Conservation (phyloP, 53 echinoderm and acorn worm species). For the Temnopleurus reevesii region DNA sequence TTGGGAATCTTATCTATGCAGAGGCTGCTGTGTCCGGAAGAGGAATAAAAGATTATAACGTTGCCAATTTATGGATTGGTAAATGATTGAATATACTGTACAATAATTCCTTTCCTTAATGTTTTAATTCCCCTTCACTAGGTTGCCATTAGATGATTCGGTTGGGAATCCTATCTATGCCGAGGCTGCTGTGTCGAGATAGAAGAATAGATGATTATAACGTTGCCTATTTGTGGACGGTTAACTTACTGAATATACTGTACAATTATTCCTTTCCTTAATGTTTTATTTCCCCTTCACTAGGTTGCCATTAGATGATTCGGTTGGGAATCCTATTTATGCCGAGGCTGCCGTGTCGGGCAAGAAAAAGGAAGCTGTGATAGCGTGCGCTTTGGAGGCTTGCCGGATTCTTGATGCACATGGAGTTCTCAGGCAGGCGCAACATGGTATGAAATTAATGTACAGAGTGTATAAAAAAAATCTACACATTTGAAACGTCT, state of each 20-base stretch:
- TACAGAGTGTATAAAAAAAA: no score
- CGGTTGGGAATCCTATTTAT: constrained; percentile 74
- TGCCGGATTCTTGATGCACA: constrained; percentile 92
- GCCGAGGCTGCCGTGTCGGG: constrained; percentile 87
- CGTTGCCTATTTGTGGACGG: no score
- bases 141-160: constrained; percentile 88
- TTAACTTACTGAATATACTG: no score
- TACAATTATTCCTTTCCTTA: background rate
- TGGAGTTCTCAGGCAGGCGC: constrained; percentile 91
- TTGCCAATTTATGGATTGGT: no score
- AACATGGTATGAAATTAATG: constrained; percentile 83
- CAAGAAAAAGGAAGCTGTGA: constrained; percentile 94
- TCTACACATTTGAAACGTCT: no score
- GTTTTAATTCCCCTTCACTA: no score
- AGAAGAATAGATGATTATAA: no score
- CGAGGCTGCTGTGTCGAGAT: constrained; percentile 83
- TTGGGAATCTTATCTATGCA: constrained; percentile 79
- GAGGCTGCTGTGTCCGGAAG: constrained; percentile 87
- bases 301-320: constrained; percentile 92
- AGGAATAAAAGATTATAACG: no score
- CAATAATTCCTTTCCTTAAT: background rate
- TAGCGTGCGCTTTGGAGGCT: constrained; percentile 93
- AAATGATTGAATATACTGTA: no score
- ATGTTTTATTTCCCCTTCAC: background rate
- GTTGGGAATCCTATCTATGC: constrained; percentile 81